Percentiles rank a stretch among this genome's conserved stretches.
Evolutionary conservation across 53 echinoderm and acorn worm species (phyloP).

Genomic region (Mesocentrotus franciscanus): DNA sequence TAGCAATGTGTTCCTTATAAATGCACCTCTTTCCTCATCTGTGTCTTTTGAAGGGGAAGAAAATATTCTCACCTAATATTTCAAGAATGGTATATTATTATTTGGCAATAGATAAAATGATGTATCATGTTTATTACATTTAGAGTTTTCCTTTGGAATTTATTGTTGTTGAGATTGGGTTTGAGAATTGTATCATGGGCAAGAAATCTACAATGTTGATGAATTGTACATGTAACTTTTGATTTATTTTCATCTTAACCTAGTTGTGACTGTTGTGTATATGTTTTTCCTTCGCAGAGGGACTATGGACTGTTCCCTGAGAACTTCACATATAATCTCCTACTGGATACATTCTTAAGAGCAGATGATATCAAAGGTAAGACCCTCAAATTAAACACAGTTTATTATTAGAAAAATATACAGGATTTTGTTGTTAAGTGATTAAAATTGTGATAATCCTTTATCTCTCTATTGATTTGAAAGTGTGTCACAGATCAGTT

Average conservation of each 20-base stretch:
- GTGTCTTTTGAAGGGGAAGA: too few relatives aligned
- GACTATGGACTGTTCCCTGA: slow-evolving; percentile 94
- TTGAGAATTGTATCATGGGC: background rate
- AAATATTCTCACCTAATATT: too few relatives aligned
- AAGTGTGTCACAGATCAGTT: too few relatives aligned
- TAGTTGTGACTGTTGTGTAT: background rate
- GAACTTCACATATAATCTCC: slow-evolving; percentile 81
- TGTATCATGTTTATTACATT: background rate
- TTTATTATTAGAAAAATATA: too few relatives aligned
- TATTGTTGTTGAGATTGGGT: too few relatives aligned
- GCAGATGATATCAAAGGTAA: slow-evolving; percentile 72
- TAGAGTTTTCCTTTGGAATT: background rate
- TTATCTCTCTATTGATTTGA: too few relatives aligned
- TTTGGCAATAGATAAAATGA: background rate
- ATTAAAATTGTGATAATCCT: too few relatives aligned
- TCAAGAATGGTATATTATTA: too few relatives aligned
- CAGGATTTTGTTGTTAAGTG: too few relatives aligned
- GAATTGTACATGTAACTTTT: too few relatives aligned
- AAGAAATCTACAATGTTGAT: background rate
- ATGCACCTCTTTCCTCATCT: too few relatives aligned
- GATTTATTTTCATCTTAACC: background rate
- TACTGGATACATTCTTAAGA: slow-evolving; percentile 79
- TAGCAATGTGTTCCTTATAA: too few relatives aligned
- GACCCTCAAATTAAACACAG: background rate
- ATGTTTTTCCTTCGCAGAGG: slow-evolving; percentile 70